Base-by-base conservation (phyloP, 1,140 invertebrate genomes). In the Anagrus nilaparvatae region DNA sequence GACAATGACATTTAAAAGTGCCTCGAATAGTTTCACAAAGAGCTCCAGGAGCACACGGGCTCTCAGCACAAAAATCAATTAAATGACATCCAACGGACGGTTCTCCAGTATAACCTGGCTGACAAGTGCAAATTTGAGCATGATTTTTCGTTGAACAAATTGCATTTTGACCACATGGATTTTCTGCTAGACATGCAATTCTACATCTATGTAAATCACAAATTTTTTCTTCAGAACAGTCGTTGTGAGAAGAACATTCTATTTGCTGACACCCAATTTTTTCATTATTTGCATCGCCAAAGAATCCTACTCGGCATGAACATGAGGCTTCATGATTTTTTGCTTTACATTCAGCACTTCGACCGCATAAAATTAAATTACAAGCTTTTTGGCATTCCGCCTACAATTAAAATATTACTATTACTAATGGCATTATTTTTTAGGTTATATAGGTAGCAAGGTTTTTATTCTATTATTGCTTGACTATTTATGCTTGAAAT, bases 51-150 rank as follows among this genome's bases (percentile, higher is more conserved):
- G 82, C 86, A 62, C 89, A 93, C 7, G 86, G 86, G 40, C 75
- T 74, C 0, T 1, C 5, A 47, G 76, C 73, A 58, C 89, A 93
- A 53, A 81, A 86, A 61, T 92, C 82, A 30, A 91, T 81, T 19
- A 81, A 62, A 29, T 71, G 60, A 55, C 88, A 93, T 12, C 77
- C 79, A 23, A 56, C 65, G 9, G 74, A 57, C 3, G 85, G 75
- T 66, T 88, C 76, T 9, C 87, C 87, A 8, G 84, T 87, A 54
- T 79, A 90, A 1, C 87, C 87, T 12, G 87, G 84, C 59, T 87
- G 84, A 60, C 87, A 92, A 50, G 82, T 79, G 53, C 87, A 92
- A 1, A 76, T 57, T 54, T 71, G 53, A 46, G 70, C 68, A 54
- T 89, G 85, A 51, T 78, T 77, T 59, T 87, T 79, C 2, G 84